Percentiles rank a stretch among this genome's conserved stretches.
phyloP scores from a whole-genome alignment of 2,113 vertebrate genomes.

The Myiopsitta monachus region DNA sequence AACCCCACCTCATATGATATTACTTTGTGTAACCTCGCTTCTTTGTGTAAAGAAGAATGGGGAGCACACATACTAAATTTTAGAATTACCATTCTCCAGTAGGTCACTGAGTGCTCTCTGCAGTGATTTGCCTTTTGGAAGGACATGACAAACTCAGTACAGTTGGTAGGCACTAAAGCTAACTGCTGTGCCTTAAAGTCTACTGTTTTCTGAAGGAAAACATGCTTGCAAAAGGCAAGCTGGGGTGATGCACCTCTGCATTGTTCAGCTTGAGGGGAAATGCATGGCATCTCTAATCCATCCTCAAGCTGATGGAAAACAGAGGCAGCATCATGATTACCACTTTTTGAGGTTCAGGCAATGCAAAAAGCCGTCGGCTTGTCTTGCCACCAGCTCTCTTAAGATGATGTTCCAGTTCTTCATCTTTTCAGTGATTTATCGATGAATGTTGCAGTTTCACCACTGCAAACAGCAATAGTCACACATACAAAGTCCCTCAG shows the following conservation, averaged over 20 bases:
- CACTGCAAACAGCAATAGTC: not conserved
- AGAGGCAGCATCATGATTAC: not conserved
- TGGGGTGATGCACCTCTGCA: not conserved
- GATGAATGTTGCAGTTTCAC: not conserved
- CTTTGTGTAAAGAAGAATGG: not conserved
- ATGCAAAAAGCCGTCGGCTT: not conserved
- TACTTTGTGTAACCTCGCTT: rapidly evolving
- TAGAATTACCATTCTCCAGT: not conserved
- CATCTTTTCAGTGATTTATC: not conserved
- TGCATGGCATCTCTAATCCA: not conserved
- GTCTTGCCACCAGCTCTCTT: not conserved
- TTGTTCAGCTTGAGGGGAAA: not conserved
- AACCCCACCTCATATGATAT: not conserved
- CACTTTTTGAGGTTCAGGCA: not conserved
- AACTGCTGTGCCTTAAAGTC: not conserved
- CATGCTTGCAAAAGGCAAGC: not conserved
- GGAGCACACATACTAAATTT: rapidly evolving
- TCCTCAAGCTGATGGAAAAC: not conserved
- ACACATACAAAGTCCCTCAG: not conserved
- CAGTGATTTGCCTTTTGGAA: not conserved
- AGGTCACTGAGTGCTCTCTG: not conserved
- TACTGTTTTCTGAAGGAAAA: not conserved
- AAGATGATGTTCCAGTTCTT: not conserved
- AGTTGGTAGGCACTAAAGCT: not conserved
- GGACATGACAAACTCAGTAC: rapidly evolving